A percentile compares a stretch with the other conserved stretches of the same genome.
These are phyloP conservation scores for Glossosoma conforme DNA, from an alignment of 1,140 invertebrate genomes.

Conservation along the genomic window DNA sequence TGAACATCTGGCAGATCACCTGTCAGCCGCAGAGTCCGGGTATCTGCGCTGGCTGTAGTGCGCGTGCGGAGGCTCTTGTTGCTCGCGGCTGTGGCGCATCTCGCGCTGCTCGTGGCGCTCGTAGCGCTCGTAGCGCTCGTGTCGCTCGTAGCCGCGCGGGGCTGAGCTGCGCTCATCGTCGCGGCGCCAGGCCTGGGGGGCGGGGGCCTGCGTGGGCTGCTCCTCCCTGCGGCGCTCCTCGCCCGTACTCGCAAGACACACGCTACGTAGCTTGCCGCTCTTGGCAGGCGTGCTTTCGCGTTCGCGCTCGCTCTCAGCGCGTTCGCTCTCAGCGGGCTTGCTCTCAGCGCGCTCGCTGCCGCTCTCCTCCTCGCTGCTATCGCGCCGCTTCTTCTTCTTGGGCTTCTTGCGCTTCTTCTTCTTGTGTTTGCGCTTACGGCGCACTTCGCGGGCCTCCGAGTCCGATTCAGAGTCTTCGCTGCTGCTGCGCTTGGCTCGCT, in stretches of 20 bases:
- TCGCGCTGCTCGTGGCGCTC: too few relatives aligned
- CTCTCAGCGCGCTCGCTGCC: conserved; percentile 33
- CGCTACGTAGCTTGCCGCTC: conserved; percentile 37
- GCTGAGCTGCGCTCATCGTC: too few relatives aligned
- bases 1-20: too few relatives aligned
- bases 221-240: too few relatives aligned
- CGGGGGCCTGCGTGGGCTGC: conserved; percentile 22
- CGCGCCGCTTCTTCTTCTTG: conserved; percentile 42
- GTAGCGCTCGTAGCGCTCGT: too few relatives aligned
- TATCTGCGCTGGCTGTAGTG: too few relatives aligned
- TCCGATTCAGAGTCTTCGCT: conserved; percentile 40
- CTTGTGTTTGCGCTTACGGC: conserved; percentile 48
- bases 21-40: too few relatives aligned
- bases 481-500: conserved; percentile 41
- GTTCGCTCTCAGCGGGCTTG: conserved; percentile 39
- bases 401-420: conserved; percentile 49
- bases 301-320: conserved; percentile 40
- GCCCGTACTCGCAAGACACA: too few relatives aligned
- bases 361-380: conserved; percentile 33
- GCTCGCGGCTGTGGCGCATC: too few relatives aligned
- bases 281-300: conserved; percentile 41
- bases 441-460: conserved; percentile 39
- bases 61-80: too few relatives aligned
- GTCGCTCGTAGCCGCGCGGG: too few relatives aligned
- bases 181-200: conserved; percentile 29